Evolutionary conservation across 2,888 invertebrate genomes (phyloP).

Genomic region (Alviniconcha strummeri): DNA sequence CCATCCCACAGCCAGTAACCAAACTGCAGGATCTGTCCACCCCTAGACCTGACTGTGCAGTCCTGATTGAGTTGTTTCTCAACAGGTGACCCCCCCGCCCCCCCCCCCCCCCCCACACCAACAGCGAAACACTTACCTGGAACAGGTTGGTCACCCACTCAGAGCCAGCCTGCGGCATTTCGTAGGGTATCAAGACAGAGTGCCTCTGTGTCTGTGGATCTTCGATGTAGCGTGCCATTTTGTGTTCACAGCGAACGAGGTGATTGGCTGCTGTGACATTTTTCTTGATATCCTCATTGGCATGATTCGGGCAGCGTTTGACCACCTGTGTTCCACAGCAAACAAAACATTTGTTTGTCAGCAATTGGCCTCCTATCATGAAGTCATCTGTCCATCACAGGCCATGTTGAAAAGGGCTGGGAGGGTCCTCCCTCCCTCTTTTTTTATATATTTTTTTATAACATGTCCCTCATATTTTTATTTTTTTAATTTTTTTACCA

Average conservation of each 20-base stretch:
- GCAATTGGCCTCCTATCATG: not conserved
- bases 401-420: no score
- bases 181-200: constrained; percentile 80
- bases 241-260: constrained; percentile 71
- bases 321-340: constrained; percentile 74
- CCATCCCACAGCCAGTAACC: no score
- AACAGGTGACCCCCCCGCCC: no score
- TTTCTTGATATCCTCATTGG: constrained; percentile 70
- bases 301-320: constrained; percentile 82
- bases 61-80: no score
- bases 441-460: no score
- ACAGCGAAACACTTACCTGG: constrained; percentile 47
- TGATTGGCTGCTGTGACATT: constrained; percentile 70
- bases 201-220: constrained; percentile 76
- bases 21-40: no score
- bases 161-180: constrained; percentile 77
- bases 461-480: no score
- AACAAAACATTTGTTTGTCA: not conserved
- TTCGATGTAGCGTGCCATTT: constrained; percentile 74
- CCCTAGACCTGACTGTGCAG: no score
- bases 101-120: no score
- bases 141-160: constrained; percentile 80
- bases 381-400: not conserved
- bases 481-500: no score
- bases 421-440: not conserved